Evolutionary conservation across 1,140 invertebrate genomes (phyloP), one percentile per base, ranked within the genome.

Genomic region (Apis laboriosa): DNA sequence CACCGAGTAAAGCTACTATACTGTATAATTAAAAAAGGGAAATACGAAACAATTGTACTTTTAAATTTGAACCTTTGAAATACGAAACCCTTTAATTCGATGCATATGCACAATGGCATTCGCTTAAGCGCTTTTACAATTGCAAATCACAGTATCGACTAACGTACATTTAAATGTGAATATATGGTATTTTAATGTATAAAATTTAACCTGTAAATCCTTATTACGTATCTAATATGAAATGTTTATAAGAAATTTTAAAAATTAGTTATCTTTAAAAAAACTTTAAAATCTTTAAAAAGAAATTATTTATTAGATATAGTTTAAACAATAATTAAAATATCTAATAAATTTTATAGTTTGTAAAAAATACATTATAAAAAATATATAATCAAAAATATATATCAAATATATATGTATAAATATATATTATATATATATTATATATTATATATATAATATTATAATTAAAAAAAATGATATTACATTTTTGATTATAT

Each of bases 61-160:
- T 74, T 74, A 43, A 74, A 60, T 74, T 74, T 24, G 28, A 60
- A 60, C 12, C 56, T 60, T 58, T 49, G 34, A 60, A 74, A 74
- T 60, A 34, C 17, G 72, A 74, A 60, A 60, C 72, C 28, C 55
- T 74, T 74, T 58, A 74, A 43, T 74, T 74, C 21, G 24, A 43
- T 4, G 21, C 13, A 21, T n/a, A 21, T 74, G 53, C 17, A 55
- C 51, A 55, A 28, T 72, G 70, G 51, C n/a, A 21, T 73, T 73
- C 53, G 15, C 28, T 56, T 34, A 34, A 58, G 17, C 56, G 55
- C 28, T 70, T 70, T 70, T 58, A 15, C 24, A n/a, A 73, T 73
- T 73, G 17, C 3, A 73, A 56, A 73, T 56, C 19, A 7, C 12
- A 24, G 17, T 70, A 43, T 53, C n/a, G 49, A 9, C 66, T 7